Evolutionary conservation across 2,797 vertebrate genomes (phyloP).

Genomic region (Nyctibius grandis): DNA sequence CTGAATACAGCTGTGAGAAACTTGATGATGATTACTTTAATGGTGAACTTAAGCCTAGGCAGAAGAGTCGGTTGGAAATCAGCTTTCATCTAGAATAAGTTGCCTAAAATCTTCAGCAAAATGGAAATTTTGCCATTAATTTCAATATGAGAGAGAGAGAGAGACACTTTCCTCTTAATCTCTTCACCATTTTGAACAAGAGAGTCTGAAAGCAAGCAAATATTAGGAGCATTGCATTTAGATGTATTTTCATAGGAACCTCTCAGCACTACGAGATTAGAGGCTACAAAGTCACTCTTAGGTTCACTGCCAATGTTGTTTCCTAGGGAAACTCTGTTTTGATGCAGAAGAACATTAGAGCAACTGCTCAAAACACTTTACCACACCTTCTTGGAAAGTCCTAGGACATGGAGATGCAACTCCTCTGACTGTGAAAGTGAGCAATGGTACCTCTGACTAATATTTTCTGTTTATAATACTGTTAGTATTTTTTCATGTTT

Average conservation of each 20-base stretch:
- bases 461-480: neutral
- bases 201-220: neutral
- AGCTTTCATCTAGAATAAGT: neutral
- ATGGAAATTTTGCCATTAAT: neutral
- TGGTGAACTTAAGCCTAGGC: neutral
- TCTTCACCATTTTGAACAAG: neutral
- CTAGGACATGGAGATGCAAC: neutral
- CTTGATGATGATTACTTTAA: neutral
- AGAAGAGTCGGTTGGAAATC: neutral
- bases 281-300: neutral
- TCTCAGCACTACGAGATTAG: rapidly evolving
- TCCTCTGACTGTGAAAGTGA: neutral
- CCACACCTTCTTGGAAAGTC: neutral
- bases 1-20: neutral
- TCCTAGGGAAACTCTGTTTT: neutral
- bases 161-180: neutral
- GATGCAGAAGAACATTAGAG: neutral
- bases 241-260: neutral
- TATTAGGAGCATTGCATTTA: rapidly evolving
- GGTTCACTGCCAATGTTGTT: neutral
- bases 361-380: neutral
- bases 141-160: neutral
- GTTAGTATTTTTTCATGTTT: neutral
- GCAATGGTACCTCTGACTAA: neutral
- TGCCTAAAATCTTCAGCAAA: neutral